A percentile compares a stretch with the other conserved stretches of the same genome.
Evolutionary conservation across 2,888 invertebrate genomes (phyloP).

Genomic region (Dryobota labecula): DNA sequence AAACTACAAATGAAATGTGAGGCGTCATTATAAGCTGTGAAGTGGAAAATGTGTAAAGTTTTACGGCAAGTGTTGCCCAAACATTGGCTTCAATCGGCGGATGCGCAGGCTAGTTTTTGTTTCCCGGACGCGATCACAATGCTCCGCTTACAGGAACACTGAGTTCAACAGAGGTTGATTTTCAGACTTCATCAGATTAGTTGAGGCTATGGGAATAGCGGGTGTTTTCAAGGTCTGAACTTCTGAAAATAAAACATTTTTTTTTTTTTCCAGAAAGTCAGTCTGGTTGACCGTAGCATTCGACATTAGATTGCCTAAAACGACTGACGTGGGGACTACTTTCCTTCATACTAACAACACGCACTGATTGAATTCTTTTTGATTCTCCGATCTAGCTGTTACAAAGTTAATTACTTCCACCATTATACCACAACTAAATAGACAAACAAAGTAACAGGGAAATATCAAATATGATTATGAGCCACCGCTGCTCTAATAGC

Average conservation of each 20-base stretch:
- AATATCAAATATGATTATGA: conserved; percentile 17
- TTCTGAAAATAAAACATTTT: too few relatives aligned
- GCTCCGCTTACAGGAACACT: conserved; percentile 57
- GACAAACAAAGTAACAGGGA: background rate
- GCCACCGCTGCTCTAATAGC: conserved; percentile 61
- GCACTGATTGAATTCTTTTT: background rate
- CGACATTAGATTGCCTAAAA: too few relatives aligned
- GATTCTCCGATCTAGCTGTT: background rate
- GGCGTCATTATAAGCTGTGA: conserved; percentile 3
- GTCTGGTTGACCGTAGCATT: too few relatives aligned
- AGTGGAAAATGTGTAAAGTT: conserved; percentile 39
- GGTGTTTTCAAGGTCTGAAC: background rate
- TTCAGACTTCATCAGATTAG: conserved; percentile 71
- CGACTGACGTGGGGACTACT: too few relatives aligned
- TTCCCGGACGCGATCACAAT: conserved; percentile 66
- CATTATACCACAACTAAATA: conserved; percentile 16
- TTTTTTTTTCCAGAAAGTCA: background rate
- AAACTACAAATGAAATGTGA: conserved; percentile 28
- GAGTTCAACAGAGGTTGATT: conserved; percentile 78
- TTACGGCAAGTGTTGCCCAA: conserved; percentile 49
- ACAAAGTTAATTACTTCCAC: conserved; percentile 10
- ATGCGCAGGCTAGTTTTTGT: conserved; percentile 71
- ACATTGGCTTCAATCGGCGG: conserved; percentile 71
- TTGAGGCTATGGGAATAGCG: conserved; percentile 59
- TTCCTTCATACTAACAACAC: too few relatives aligned